Evolutionary conservation across 2,113 vertebrate genomes (phyloP), one percentile per base, ranked within the genome.

Genomic region (Theristicus caerulescens): DNA sequence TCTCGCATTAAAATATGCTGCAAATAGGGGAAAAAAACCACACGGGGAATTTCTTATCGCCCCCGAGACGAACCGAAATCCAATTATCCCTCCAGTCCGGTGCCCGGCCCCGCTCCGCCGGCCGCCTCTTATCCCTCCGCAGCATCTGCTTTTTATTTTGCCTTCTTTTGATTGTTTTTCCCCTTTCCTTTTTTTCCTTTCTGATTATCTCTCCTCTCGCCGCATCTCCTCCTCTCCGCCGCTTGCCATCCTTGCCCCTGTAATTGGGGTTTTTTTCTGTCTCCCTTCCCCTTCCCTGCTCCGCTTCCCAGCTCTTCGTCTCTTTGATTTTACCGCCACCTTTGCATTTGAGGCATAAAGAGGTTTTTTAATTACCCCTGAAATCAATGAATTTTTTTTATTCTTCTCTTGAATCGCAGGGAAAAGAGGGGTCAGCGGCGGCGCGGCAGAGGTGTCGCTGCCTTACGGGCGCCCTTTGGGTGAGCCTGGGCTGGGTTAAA

Each of bases 81-180:
- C 96, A 94, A 97, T 97, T 97, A 96, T 96, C 80, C 88, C 69
- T 46, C 8, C 46, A 7, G 86, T 31, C 73, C 65, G 4, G 55
- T 59, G 61, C 93, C 90, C n/a, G 7, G 16, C 40, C 64, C 76
- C 0, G n/a, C 94, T 88, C 74, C 2, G 9, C 44, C 11, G 4
- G 24, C 79, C 5, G 9, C 70, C 71, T 51, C 90, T 95, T 96
- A 97, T 97, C 96, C 95, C 88, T 38, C 55, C 73, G 27, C 96
- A 86, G 90, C 94, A 97, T 97, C 97, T 97, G 85, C 93, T 95
- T 93, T 90, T 94, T 57, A 94, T 96, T 97, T 97, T 77, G 27
- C 95, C 46, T 88, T 64, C 52, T 59, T 86, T 66, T 83, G 81
- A 96, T 96, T 96, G 93, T 85, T 82, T 94, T 52, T 16, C 2